A percentile compares a stretch with the other conserved stretches of the same genome.
phyloP scores from a whole-genome alignment of 2,888 invertebrate species.

The Heliconius ismenius region DNA sequence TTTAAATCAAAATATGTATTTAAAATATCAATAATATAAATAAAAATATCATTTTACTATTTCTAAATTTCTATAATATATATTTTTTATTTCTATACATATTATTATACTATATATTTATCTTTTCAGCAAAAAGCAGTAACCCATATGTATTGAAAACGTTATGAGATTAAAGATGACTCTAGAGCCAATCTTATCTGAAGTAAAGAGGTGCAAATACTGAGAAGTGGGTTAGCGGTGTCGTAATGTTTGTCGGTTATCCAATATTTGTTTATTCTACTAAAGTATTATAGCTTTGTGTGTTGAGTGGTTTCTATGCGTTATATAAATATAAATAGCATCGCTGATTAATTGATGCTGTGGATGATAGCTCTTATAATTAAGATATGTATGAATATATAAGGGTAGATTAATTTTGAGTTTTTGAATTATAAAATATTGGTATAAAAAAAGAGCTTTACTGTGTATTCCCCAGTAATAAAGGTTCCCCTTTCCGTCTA shows the following conservation, averaged over 20 bases:
- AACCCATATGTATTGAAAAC: background rate
- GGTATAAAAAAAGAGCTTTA: background rate
- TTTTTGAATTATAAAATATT: background rate
- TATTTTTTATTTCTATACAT: background rate
- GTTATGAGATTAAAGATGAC: constrained; percentile 23
- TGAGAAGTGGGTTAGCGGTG: constrained; percentile 32
- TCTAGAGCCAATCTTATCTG: constrained; percentile 35
- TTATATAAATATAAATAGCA: constrained; percentile 1
- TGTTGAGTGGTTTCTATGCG: background rate
- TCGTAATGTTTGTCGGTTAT: constrained; percentile 28
- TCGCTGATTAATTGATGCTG: background rate
- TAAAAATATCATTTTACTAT: too few species aligned
- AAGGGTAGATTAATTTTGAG: too few species aligned
- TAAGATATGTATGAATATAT: background rate
- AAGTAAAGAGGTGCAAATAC: constrained; percentile 36
- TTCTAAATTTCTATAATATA: background rate
- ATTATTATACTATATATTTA: background rate
- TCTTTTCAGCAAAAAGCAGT: background rate
- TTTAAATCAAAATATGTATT: too few species aligned
- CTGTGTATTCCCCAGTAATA: too few species aligned
- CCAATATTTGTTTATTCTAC: constrained; percentile 19
- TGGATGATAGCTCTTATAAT: background rate
- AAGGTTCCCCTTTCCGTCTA: background rate
- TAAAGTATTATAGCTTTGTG: background rate
- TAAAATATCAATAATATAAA: too few species aligned